Evolutionary conservation across 2,888 invertebrate species (phyloP).

Genomic region (Chymomyza caudatula): DNA sequence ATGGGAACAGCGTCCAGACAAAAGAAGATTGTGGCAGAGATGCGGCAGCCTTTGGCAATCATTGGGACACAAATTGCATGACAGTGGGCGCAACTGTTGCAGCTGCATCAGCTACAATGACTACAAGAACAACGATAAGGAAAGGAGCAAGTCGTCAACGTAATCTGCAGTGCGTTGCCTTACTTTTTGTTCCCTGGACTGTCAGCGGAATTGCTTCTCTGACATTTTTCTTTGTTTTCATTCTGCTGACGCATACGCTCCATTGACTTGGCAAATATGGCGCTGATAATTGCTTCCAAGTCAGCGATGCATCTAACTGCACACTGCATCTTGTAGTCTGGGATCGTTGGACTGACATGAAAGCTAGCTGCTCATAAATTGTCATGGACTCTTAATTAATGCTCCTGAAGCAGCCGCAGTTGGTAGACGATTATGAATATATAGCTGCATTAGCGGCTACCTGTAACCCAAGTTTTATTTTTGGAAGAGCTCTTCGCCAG

Average conservation of each 20-base stretch:
- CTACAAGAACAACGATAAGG: neutral
- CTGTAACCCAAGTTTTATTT: neutral
- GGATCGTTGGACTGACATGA: neutral
- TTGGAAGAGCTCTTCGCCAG: neutral
- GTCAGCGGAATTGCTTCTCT: neutral
- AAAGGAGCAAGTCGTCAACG: neutral
- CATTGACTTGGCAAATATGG: neutral
- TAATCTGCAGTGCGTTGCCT: neutral
- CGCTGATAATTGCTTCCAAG: neutral
- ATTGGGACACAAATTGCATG: neutral
- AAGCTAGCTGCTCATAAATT: neutral
- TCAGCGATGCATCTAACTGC: neutral
- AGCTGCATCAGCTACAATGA: neutral
- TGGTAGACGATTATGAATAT: neutral
- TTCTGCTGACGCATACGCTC: constrained; percentile 1
- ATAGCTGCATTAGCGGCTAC: neutral
- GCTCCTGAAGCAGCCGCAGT: neutral
- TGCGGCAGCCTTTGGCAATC: neutral
- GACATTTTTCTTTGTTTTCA: neutral
- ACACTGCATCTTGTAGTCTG: neutral
- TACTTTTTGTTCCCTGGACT: neutral
- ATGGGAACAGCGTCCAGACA: neutral
- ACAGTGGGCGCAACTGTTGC: neutral
- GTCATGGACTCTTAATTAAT: neutral
- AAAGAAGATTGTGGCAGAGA: neutral